Evolutionary conservation across 2,113 vertebrate species (phyloP), one percentile per base, ranked within the genome.

Genomic region (Clarias gariepinus): DNA sequence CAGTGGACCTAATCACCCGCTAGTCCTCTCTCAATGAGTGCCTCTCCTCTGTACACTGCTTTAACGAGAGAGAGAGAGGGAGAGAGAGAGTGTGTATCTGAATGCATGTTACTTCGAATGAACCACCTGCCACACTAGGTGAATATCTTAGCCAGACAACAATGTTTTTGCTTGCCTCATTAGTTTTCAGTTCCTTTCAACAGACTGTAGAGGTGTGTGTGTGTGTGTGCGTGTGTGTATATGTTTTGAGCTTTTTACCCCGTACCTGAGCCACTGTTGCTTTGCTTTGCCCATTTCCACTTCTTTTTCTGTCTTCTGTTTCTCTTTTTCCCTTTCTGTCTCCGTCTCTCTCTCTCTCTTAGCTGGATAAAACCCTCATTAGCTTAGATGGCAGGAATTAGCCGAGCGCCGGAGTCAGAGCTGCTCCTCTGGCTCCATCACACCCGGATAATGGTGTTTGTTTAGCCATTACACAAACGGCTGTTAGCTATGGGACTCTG

Each of bases 381-480:
- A 93, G 89, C 90, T 82, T 83, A 86, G 87, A 81, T 25, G 89
- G 82, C 82, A 7, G 91, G 93, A 92, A 93, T 93, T 93, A 91
- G 91, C 92, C 93, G 11, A 83, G 80, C 60, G 23, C 68, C 33
- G 63, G 71, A 85, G 85, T 85, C 36, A 28, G 52, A 55, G 41
- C 77, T 61, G 69, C 78, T 82, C 81, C 82, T 92, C 87, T 87
- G 84, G 55, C 90, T 90, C 92, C 87, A 92, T 92, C 63, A 88
- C 86, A 90, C 89, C 86, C 89, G 87, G 89, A 92, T 94, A 94
- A 95, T 94, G 90, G 93, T 94, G 92, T 95, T 95, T 94, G 94
- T 95, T 93, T 94, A 94, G 93, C 93, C 90, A 94, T 95, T 95
- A 93, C 93, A 93, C 93, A 93, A 90, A 89, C 90, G 81, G 79